Evolutionary conservation across 2,113 vertebrate species (phyloP).

Genomic region (Zapus hudsonius): DNA sequence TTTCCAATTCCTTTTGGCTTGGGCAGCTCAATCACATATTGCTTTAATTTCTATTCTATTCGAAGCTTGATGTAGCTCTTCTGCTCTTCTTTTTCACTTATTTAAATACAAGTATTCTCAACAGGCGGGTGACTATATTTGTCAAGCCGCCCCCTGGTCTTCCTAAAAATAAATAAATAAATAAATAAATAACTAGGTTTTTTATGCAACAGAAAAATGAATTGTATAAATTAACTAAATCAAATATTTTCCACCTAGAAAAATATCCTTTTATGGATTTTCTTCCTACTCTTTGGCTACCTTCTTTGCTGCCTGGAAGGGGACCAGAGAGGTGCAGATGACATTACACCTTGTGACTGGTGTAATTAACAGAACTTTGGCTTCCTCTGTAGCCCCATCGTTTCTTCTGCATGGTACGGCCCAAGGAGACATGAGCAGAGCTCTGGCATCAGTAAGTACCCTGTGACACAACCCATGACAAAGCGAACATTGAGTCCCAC

Average conservation of each 20-base stretch:
- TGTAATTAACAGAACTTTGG: slow-evolving; percentile 80
- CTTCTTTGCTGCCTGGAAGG: slow-evolving; percentile 73
- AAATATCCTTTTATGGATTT: slow-evolving; percentile 74
- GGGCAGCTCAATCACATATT: slow-evolving; percentile 75
- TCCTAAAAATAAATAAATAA: slow-evolving; percentile 70
- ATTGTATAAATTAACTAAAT: slow-evolving; percentile 69
- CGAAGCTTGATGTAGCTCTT: slow-evolving; percentile 75
- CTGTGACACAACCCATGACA: background rate
- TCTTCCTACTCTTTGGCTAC: slow-evolving; percentile 65
- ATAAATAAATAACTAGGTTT: slow-evolving; percentile 44
- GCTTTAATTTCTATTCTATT: slow-evolving; percentile 80
- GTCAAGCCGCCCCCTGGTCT: slow-evolving; percentile 13
- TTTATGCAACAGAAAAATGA: slow-evolving; percentile 59
- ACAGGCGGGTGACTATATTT: slow-evolving; percentile 79
- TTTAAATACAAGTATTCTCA: slow-evolving; percentile 80
- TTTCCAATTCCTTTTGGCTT: slow-evolving; percentile 76
- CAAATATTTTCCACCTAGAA: slow-evolving; percentile 71
- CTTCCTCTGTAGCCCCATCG: slow-evolving; percentile 67
- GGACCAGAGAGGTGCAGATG: slow-evolving; percentile 79
- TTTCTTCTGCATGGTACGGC: slow-evolving; percentile 60
- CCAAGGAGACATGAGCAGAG: background rate
- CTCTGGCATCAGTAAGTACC: background rate
- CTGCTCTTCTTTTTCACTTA: slow-evolving; percentile 73
- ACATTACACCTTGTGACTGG: slow-evolving; percentile 79
- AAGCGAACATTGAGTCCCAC: background rate